A percentile compares a stretch with the other conserved stretches of the same genome.
Conservation (phyloP, 2,113 vertebrate genomes). For the Nicator chloris region DNA sequence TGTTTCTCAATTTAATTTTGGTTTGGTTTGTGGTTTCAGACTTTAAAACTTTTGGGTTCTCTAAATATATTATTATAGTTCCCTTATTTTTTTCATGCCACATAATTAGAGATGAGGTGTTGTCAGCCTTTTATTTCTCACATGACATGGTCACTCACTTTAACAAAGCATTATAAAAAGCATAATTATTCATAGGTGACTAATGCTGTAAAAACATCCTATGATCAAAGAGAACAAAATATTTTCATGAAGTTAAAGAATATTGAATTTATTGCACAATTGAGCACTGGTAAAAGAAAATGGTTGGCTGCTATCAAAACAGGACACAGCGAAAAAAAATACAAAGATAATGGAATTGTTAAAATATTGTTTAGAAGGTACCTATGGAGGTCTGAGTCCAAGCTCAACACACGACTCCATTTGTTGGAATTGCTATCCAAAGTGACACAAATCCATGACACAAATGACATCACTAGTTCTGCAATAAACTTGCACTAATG, state of each 20-base stretch:
- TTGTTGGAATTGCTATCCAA: not conserved
- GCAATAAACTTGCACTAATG: not conserved
- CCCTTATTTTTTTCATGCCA: fast-evolving
- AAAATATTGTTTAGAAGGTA: not conserved
- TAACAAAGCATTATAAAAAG: not conserved
- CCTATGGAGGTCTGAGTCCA: not conserved
- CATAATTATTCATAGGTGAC: not conserved
- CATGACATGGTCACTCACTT: not conserved
- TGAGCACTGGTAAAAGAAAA: not conserved
- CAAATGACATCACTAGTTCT: not conserved
- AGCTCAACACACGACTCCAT: too few species aligned
- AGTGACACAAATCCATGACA: fast-evolving
- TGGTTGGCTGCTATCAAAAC: fast-evolving
- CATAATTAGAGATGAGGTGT: not conserved
- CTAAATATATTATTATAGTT: not conserved
- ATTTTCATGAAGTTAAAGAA: not conserved
- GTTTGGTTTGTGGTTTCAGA: not conserved
- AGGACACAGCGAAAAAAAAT: not conserved
- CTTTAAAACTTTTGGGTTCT: not conserved
- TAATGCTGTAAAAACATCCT: not conserved
- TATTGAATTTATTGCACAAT: not conserved
- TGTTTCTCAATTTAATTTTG: not conserved
- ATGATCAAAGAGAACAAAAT: not conserved
- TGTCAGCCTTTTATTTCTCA: not conserved
- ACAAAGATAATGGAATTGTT: not conserved